Evolutionary conservation across 35 echinoderm and acorn worm genomes (phyloP).

Genomic region (Diadema setosum): DNA sequence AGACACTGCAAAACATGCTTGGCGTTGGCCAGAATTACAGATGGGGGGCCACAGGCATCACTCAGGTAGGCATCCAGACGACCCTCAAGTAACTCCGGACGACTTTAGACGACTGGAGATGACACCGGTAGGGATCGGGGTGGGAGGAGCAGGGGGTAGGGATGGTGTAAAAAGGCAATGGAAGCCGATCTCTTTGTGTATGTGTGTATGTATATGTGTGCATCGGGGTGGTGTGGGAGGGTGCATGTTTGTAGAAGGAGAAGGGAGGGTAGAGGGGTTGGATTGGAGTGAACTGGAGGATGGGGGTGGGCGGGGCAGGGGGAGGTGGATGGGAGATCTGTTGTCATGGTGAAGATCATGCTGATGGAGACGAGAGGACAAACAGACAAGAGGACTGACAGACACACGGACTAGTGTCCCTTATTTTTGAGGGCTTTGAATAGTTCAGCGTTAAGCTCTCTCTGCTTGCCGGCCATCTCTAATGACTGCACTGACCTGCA

Average conservation of each 20-base stretch:
- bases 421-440: not conserved
- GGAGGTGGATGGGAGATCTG: not conserved
- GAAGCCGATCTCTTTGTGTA: no score
- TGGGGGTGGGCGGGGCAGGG: not conserved
- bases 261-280: not conserved
- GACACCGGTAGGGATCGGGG: no score
- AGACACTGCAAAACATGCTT: no score
- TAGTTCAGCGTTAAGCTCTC: constrained; percentile 19
- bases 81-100: no score
- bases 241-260: not conserved
- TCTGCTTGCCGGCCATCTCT: not conserved
- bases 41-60: no score
- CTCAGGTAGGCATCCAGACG: no score
- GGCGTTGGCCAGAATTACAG: no score
- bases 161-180: no score
- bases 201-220: not conserved
- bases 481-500: not conserved
- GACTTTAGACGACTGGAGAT: no score
- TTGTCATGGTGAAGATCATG: not conserved
- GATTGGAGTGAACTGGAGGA: not conserved
- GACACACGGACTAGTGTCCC: not conserved
- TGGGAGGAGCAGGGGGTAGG: no score
- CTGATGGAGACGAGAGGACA: not conserved
- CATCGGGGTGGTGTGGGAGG: not conserved
- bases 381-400: not conserved